Base-by-base conservation (phyloP, 2,888 invertebrate species). In the Teleiodes luculella region DNA sequence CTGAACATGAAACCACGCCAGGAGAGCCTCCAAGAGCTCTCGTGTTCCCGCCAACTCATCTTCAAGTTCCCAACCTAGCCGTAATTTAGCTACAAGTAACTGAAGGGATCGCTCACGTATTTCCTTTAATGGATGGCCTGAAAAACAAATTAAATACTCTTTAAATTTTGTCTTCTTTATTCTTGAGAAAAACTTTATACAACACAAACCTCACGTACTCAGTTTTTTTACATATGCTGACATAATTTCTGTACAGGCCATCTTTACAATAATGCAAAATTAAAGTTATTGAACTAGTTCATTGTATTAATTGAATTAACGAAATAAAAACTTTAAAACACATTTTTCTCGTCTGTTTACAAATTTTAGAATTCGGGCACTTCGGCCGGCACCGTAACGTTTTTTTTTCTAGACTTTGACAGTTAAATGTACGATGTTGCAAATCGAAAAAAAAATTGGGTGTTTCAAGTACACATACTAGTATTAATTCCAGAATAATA, bases 1-100 rank as follows among this genome's bases (percentile, higher is more conserved):
- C 36, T 91, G 84, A 53, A 85, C 89, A 47, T 91, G 72, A 72
- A 94, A 93, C 94, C 94, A 94, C 49, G 91, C 84, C 46, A 94
- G 78, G 24, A 94, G 76, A 57, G 91, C 90, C 49, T 87, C 80
- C 18, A 94, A 70, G 14, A 94, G 78, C 65, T 92, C 91, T 57
- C 92, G 90, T 35, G 91, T 91, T 39, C 90, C 82, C 14, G 90
- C 86, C 51, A 93, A 71, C 65, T 93, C 92, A 67, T 92, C 92
- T 53, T 92, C 91, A 50, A 92, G 83, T 52, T 89, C 80, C 80
- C 92, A 91, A 16, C 93, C 93, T 59, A 92, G 80, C 55, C 91
- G 90, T n/a, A 94, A 78, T 73, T 94, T 94, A 0, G 92, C 91
- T 60, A 90, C 72, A 50, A 92, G 76, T 60, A 90, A 78, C 54